Evolutionary conservation across 2,888 invertebrate genomes (phyloP), one percentile per base, ranked within the genome.

Genomic region (Taphrorychus bicolor): DNA sequence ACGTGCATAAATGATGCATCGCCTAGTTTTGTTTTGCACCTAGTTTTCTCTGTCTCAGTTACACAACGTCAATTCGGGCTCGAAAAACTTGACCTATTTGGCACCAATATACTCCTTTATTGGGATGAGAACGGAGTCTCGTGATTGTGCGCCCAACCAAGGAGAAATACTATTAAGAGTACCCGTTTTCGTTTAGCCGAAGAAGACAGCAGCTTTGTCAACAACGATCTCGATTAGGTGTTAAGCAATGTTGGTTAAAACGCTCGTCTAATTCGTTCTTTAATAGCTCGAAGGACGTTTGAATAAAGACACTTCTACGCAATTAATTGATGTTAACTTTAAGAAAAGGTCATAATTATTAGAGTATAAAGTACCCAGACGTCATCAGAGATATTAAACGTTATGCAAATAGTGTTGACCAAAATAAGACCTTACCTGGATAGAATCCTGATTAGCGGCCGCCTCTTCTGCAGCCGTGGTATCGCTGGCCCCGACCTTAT

Each of bases 401-500:
- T n/a, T n/a, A n/a, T n/a, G n/a, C n/a, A n/a, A n/a, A n/a, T n/a
- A 45, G 14, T 5, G 18, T 45, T 45, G 7, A 45, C 9, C 16
- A 7, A 17, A 17, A 11, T 1, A 32, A 21, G 48, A 11, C 18
- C 63, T 70, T 54, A 70, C 70, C 67, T 64, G 70, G 3, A 22
- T 19, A 5, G 40, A 11, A n/a, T 70, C 59, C 56, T 70, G 66
- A 23, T 24, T 41, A n/a, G 48, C 59, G 22, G 76, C 77, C 64
- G 79, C 80, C 65, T 81, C 81, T 72, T 81, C 82, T 73, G 82
- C 83, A 73, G 81, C 81, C 70, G 80, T 79, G 79, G 86, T 84
- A 80, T 91, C 91, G 81, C 88, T 89, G 77, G 88, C 89, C 70
- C 91, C 91, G 76, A 91, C 91, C 79, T 91, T 90, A 82, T 91